A percentile compares a stretch with the other conserved stretches of the same genome.
Conservation (phyloP, 2,888 invertebrate genomes). For the Odontocerum albicorne region DNA sequence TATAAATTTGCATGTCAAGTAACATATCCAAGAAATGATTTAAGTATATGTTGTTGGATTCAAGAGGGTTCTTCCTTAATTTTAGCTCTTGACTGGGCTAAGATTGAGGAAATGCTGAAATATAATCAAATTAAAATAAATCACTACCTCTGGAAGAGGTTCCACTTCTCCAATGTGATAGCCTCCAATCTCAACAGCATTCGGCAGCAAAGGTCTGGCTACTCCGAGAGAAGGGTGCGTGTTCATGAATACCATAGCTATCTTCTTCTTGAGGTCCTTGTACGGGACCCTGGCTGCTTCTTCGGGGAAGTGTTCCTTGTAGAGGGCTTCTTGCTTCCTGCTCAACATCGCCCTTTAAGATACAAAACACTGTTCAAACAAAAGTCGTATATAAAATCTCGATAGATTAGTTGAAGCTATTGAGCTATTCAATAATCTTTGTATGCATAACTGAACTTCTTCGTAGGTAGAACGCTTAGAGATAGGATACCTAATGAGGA, state of each 20-base stretch:
- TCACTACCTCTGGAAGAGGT: constrained; percentile 23
- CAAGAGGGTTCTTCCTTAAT: no score
- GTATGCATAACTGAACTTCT: no score
- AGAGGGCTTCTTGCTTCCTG: constrained; percentile 16
- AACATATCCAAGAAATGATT: no score
- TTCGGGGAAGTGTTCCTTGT: constrained; percentile 26
- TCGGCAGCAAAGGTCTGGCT: constrained; percentile 31
- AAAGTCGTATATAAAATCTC: not conserved
- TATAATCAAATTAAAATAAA: no score
- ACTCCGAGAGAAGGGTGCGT: constrained; percentile 34
- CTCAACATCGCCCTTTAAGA: constrained; percentile 18
- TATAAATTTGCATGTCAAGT: no score
- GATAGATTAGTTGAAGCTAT: no score
- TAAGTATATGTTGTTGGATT: no score
- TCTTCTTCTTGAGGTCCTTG: constrained; percentile 21
- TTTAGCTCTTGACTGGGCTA: no score
- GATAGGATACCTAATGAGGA: no score
- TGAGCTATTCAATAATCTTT: no score
- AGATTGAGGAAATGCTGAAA: no score
- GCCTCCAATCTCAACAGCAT: constrained; percentile 34
- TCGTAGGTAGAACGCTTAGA: no score
- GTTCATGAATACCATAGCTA: constrained; percentile 31
- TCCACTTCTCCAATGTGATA: constrained; percentile 33
- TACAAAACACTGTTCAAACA: not conserved
- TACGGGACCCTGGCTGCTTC: constrained; percentile 25